Evolutionary conservation across 1,140 invertebrate species (phyloP).

Genomic region (Reticulitermes speratus): DNA sequence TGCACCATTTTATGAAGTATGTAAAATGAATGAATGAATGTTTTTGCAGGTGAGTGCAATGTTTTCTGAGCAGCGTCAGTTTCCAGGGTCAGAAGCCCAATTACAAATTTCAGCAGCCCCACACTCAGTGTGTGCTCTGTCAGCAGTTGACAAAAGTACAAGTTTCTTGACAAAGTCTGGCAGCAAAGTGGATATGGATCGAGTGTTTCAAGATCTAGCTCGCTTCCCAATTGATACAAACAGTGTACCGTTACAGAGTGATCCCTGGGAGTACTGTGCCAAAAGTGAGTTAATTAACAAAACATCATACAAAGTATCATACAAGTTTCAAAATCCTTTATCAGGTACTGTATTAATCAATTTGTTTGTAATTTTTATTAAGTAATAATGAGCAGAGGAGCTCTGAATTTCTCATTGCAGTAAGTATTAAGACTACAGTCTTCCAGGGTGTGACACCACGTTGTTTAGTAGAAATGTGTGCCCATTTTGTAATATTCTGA

Average conservation of each 20-base stretch:
- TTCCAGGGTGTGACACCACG: no score
- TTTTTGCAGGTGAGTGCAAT: slow-evolving; percentile 45
- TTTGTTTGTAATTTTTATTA: no score
- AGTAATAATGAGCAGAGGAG: no score
- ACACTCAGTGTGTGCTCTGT: slow-evolving; percentile 58
- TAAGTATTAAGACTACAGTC: no score
- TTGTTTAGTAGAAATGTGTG: no score
- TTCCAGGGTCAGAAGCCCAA: slow-evolving; percentile 53
- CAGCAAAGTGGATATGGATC: slow-evolving; percentile 41
- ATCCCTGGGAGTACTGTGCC: slow-evolving; percentile 41
- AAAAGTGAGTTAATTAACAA: slow-evolving; percentile 20
- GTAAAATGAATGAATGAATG: not conserved
- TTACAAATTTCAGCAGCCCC: slow-evolving; percentile 54
- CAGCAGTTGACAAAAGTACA: slow-evolving; percentile 60
- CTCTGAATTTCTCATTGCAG: no score
- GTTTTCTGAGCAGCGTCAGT: slow-evolving; percentile 50
- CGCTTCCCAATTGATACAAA: slow-evolving; percentile 45
- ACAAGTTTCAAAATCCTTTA: no score
- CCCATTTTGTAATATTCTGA: no score
- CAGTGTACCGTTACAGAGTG: slow-evolving; percentile 44
- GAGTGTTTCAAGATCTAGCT: slow-evolving; percentile 44
- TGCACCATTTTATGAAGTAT: no score
- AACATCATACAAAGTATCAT: not conserved
- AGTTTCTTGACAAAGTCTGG: slow-evolving; percentile 49
- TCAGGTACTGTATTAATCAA: no score